These are phyloP conservation scores for Himalopsyche kuldschensis DNA, from an alignment of 2,888 invertebrate species.

Conservation along the genomic window DNA sequence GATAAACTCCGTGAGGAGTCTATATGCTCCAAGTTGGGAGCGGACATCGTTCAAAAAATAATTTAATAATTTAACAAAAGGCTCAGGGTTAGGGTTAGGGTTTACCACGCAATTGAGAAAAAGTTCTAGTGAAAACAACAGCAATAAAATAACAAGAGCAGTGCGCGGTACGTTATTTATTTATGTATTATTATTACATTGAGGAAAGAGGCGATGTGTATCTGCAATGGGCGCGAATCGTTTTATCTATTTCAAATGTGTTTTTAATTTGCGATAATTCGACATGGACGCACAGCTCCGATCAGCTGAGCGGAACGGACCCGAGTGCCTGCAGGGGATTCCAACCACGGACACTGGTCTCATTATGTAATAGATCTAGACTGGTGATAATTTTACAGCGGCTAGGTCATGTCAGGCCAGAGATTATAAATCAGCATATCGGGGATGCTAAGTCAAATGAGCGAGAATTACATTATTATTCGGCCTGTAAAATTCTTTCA, in stretches of 20 bases:
- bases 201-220: not conserved
- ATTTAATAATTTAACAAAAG: too few relatives aligned
- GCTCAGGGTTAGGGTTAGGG: not conserved
- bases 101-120: not conserved
- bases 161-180: not conserved
- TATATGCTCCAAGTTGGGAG: too few relatives aligned
- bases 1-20: too few relatives aligned
- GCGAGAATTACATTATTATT: too few relatives aligned
- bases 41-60: too few relatives aligned
- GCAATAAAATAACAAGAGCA: not conserved
- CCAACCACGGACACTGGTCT: not conserved
- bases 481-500: too few relatives aligned
- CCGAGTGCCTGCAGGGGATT: not conserved
- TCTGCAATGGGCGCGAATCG: constrained; percentile 16
- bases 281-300: constrained; percentile 13
- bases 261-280: constrained; percentile 30
- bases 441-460: too few relatives aligned
- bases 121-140: not conserved
- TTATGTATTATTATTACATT: not conserved
- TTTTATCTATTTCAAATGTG: constrained; percentile 29
- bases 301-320: not conserved
- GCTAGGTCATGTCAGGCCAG: too few relatives aligned
- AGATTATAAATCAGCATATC: too few relatives aligned
- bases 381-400: not conserved
- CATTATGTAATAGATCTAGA: not conserved